Evolutionary conservation across 2,888 invertebrate species (phyloP).

Genomic region (Drosophila nigricruria): DNA sequence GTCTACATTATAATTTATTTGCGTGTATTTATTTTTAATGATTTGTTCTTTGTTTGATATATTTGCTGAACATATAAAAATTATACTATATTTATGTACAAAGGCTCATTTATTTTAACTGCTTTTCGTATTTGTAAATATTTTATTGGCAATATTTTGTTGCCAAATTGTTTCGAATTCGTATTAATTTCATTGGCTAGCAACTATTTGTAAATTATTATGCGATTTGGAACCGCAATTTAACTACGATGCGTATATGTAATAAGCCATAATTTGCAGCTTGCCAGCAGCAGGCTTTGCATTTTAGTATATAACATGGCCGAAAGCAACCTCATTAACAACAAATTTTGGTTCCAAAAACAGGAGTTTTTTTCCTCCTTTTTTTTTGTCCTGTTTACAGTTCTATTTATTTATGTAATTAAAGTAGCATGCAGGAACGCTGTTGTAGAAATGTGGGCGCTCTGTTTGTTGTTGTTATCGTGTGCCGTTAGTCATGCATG

Average conservation of each 20-base stretch:
- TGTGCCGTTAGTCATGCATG: slow-evolving; percentile 57
- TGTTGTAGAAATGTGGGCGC: slow-evolving; percentile 6
- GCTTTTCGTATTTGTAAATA: not conserved
- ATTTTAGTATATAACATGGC: not conserved
- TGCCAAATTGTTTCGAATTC: not conserved
- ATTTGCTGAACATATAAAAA: not conserved
- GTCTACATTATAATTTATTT: no score
- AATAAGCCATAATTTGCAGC: slow-evolving; percentile 13
- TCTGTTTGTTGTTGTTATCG: slow-evolving; percentile 28
- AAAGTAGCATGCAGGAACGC: slow-evolving; percentile 31
- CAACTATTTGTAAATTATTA: slow-evolving; percentile 5
- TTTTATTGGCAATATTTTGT: not conserved
- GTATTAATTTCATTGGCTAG: not conserved
- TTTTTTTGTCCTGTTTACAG: slow-evolving; percentile 35
- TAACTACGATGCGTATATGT: not conserved
- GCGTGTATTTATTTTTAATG: not conserved
- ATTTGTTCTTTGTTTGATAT: not conserved
- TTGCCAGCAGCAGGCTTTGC: not conserved
- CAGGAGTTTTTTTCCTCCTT: not conserved
- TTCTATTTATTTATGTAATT: slow-evolving; percentile 62
- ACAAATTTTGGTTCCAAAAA: slow-evolving; percentile 11
- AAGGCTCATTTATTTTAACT: not conserved
- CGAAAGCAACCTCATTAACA: slow-evolving; percentile 24
- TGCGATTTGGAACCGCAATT: not conserved
- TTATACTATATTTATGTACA: not conserved